These are phyloP conservation scores for Epizoanthus scotinus DNA, from an alignment of 92 coral and sea anemone species.

Conservation along the genomic window DNA sequence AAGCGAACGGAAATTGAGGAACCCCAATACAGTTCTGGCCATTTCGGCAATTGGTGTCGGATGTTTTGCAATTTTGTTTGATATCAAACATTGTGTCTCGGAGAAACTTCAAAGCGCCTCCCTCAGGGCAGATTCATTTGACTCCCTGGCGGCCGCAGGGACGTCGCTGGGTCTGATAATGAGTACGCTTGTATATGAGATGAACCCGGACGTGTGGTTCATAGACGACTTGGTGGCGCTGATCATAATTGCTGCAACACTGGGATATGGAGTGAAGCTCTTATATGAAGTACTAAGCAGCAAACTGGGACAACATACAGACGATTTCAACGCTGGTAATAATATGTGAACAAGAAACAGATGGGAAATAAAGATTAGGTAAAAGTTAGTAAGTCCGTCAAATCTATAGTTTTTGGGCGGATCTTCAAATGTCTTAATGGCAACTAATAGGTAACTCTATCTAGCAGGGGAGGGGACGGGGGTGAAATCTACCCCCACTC, in stretches of 20 bases:
- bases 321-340: not conserved
- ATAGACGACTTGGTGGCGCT: conserved; percentile 15
- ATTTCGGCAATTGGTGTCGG: conserved; percentile 26
- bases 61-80: conserved; percentile 29
- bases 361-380: too few relatives aligned
- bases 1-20: conserved; percentile 15
- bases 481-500: too few relatives aligned
- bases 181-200: conserved; percentile 26
- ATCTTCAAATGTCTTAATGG: too few relatives aligned
- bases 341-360: not conserved
- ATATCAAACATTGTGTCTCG: conserved; percentile 43
- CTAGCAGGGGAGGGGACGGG: too few relatives aligned
- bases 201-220: conserved; percentile 4
- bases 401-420: too few relatives aligned
- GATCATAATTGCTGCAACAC: not conserved
- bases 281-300: conserved; percentile 9
- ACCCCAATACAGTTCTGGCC: conserved; percentile 35
- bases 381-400: too few relatives aligned
- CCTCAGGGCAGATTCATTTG: conserved; percentile 58
- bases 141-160: conserved; percentile 56
- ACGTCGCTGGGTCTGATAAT: conserved; percentile 49
- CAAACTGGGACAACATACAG: not conserved
- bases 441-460: too few relatives aligned
- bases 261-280: conserved; percentile 25
- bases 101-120: conserved; percentile 55